Evolutionary conservation across 2,888 invertebrate species (phyloP), one percentile per base, ranked within the genome.

Genomic region (Watsonalla cultraria): DNA sequence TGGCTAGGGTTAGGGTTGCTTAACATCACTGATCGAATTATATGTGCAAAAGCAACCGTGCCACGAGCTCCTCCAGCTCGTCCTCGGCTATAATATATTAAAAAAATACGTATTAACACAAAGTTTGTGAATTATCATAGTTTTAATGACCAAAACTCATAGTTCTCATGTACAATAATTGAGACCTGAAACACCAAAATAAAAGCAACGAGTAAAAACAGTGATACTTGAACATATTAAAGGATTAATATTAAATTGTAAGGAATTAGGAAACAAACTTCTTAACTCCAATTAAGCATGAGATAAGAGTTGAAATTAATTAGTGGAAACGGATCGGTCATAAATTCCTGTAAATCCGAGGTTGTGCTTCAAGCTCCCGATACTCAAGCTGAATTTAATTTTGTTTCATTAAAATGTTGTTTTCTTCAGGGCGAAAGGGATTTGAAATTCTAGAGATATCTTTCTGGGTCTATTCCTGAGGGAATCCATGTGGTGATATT

Each of bases 231-330:
- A 74, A 68, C 57, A 70, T 61, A 60, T 56, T 66, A 64, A 51
- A 59, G 54, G 54, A 52, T 56, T 57, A 65, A 66, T 72, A 74
- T 77, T 72, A 74, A 74, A 74, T 68, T 68, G 53, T 24, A 66
- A 70, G 71, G 72, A 79, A 78, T 78, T 68, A 68, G 65, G 67
- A 62, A 74, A 73, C 72, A 75, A 82, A 78, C 68, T 76, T 64
- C 55, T 62, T 60, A 78, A 78, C 76, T 76, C 79, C 81, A 81
- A 82, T 82, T 79, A 77, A 72, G 76, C 71, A 72, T 74, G 77
- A 76, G 79, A 82, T 78, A 78, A 78, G 78, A 78, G 76, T 74
- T 70, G 66, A 81, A 84, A 84, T 84, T 85, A 86, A 86, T 85
- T 83, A 82, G 76, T 61, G 76, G 71, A 70, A 76, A 74, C 75